Conservation (phyloP, 2,113 vertebrate species). For the Balaenoptera acutorostrata region DNA sequence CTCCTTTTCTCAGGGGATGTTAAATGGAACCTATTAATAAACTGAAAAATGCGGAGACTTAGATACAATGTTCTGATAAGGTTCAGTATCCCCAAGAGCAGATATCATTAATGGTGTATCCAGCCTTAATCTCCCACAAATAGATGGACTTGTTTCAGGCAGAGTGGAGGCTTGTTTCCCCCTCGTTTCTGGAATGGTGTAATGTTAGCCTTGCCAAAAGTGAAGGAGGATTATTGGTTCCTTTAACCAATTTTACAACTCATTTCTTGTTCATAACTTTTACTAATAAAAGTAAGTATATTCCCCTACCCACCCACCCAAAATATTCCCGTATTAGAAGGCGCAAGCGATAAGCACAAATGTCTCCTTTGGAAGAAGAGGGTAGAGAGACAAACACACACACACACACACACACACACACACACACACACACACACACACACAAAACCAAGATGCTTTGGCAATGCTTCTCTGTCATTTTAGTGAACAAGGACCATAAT, state of each 20-base stretch:
- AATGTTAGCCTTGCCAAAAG: neutral
- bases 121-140: neutral
- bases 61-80: neutral
- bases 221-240: neutral
- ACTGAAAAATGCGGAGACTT: neutral
- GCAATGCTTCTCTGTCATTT: neutral
- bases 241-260: neutral
- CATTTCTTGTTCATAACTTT: neutral
- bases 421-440: no score
- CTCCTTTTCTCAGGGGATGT: neutral
- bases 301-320: neutral
- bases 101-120: neutral
- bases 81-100: neutral
- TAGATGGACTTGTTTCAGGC: neutral
- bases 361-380: neutral
- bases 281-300: neutral
- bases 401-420: no score
- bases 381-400: accelerated
- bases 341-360: accelerated
- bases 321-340: neutral
- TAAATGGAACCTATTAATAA: slow-evolving; percentile 34
- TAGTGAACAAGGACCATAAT: neutral
- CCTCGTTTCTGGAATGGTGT: neutral
- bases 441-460: neutral
- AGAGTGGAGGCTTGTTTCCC: neutral